These are phyloP conservation scores for Epinephelus moara DNA, from an alignment of 2,113 vertebrate species.

Conservation along the genomic window DNA sequence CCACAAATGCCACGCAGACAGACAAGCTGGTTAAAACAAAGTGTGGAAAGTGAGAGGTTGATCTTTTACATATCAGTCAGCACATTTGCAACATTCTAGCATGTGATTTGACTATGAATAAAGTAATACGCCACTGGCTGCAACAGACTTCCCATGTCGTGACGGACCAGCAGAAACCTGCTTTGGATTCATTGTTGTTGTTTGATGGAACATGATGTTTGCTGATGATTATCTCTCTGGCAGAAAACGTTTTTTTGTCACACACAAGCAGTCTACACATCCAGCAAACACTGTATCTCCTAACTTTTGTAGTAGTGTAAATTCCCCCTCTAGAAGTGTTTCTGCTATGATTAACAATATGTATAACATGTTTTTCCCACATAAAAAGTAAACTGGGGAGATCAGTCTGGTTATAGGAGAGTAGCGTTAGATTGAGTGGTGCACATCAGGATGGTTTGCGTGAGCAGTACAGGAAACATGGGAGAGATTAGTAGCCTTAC, in stretches of 20 bases:
- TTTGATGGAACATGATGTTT: conserved; percentile 7
- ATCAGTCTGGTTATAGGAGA: no score
- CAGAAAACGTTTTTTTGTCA: conserved; percentile 7
- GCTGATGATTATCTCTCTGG: conserved; percentile 27
- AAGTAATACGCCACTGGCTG: conserved; percentile 16
- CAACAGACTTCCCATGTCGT: conserved; percentile 10
- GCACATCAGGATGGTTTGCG: no score
- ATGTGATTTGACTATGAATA: conserved; percentile 72
- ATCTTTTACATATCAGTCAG: conserved; percentile 71
- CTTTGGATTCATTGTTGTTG: conserved; percentile 29
- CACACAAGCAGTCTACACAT: neutral
- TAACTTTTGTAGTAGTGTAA: neutral
- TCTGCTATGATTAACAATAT: no score
- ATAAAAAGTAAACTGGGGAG: no score
- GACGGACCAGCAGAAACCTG: neutral
- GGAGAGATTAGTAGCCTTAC: no score
- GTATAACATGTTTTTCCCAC: no score
- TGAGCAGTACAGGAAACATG: no score
- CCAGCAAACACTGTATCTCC: neutral
- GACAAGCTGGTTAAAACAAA: conserved; percentile 46
- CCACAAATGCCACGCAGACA: conserved; percentile 43
- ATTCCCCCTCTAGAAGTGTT: no score
- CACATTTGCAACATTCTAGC: conserved; percentile 71
- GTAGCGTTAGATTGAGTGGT: no score
- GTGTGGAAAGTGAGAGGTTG: conserved; percentile 25